Conservation (phyloP, 2,113 vertebrate genomes). For the Psephotus haematonotus region DNA sequence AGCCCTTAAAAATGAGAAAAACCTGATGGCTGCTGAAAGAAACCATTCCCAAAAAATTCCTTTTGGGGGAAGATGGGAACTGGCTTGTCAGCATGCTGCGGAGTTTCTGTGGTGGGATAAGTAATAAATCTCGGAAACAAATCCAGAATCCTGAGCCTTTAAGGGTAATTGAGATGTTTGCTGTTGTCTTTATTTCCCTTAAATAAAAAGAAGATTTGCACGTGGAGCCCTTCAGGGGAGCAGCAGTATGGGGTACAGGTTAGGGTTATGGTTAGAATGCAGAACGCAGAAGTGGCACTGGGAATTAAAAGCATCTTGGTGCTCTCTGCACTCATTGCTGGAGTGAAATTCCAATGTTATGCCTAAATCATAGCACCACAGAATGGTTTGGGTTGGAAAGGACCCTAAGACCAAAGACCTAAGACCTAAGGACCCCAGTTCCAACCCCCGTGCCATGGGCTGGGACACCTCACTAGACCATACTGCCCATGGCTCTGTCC, state of each 20-base stretch:
- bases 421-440: not conserved
- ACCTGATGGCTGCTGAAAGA: not conserved
- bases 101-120: rapidly evolving
- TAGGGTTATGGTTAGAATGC: not conserved
- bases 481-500: not conserved
- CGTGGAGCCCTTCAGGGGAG: not conserved
- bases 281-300: not conserved
- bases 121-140: not conserved
- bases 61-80: not conserved
- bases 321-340: not conserved
- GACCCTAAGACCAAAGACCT: not conserved
- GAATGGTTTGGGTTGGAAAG: not conserved
- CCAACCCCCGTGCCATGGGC: not conserved
- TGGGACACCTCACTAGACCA: not conserved
- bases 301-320: not conserved
- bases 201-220: not conserved
- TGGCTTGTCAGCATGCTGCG: not conserved
- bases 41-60: not conserved
- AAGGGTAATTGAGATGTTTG: not conserved
- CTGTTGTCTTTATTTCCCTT: rapidly evolving
- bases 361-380: not conserved
- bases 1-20: rapidly evolving
- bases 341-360: not conserved
- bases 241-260: rapidly evolving
- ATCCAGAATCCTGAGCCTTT: not conserved